These are phyloP conservation scores for rat (Rattus norvegicus) DNA, from an alignment of 2,113 vertebrate species.

Conservation along the genomic window GRCr8 NC_086026.1:96572001-96572500, in stretches of 20 bases:
- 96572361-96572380: background rate
- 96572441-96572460: background rate
- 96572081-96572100: background rate
- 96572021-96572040: conserved; percentile 8
- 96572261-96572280: background rate
- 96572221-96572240: background rate
- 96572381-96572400: background rate
- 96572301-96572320: no score
- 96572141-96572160: background rate
- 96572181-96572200: background rate
- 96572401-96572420: conserved; percentile 1
- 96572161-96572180: background rate
- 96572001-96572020: conserved; percentile 42
- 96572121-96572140: background rate
- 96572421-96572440: background rate
- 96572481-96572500: background rate
- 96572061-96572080: conserved; percentile 4
- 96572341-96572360: no score
- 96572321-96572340: background rate
- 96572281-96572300: background rate
- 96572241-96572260: no score
- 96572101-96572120: background rate
- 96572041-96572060: background rate
- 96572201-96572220: background rate
- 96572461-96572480: background rate